phyloP scores from a whole-genome alignment of 2,888 invertebrate genomes.

The Limenitis camilla region DNA sequence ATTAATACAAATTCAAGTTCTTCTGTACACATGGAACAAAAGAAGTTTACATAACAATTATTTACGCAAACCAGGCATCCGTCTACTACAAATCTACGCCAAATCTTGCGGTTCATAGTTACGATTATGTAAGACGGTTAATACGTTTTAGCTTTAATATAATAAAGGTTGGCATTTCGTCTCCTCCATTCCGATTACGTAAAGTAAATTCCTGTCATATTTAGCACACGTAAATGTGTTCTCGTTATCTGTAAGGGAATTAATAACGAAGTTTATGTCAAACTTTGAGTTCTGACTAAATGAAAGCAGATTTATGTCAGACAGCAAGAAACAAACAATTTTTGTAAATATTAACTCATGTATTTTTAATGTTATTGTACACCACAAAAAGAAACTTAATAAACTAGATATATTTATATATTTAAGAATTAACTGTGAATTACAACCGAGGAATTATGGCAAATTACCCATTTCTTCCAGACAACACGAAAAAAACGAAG shows the following conservation, averaged over 20 bases:
- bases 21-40: too few relatives aligned
- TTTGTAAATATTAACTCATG: too few relatives aligned
- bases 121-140: conserved; percentile 4
- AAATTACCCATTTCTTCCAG: too few relatives aligned
- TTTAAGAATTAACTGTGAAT: too few relatives aligned
- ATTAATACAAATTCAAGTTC: too few relatives aligned
- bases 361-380: too few relatives aligned
- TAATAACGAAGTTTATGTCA: background rate
- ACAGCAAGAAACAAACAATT: too few relatives aligned
- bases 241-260: conserved; percentile 3
- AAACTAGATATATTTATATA: too few relatives aligned
- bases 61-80: conserved; percentile 2
- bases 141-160: conserved; percentile 8
- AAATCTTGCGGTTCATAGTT: conserved; percentile 2
- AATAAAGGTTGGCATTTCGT: conserved; percentile 13
- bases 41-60: background rate
- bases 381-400: too few relatives aligned
- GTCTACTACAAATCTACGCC: background rate
- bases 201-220: conserved; percentile 14
- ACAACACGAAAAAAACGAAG: too few relatives aligned
- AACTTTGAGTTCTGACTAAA: background rate
- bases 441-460: too few relatives aligned
- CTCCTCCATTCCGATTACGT: conserved; percentile 9
- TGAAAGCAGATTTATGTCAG: too few relatives aligned
- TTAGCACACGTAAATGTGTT: conserved; percentile 5